A percentile compares a stretch with the other conserved stretches of the same genome.
Evolutionary conservation across 2,797 vertebrate genomes (phyloP).

Genomic region (Todus mexicanus): DNA sequence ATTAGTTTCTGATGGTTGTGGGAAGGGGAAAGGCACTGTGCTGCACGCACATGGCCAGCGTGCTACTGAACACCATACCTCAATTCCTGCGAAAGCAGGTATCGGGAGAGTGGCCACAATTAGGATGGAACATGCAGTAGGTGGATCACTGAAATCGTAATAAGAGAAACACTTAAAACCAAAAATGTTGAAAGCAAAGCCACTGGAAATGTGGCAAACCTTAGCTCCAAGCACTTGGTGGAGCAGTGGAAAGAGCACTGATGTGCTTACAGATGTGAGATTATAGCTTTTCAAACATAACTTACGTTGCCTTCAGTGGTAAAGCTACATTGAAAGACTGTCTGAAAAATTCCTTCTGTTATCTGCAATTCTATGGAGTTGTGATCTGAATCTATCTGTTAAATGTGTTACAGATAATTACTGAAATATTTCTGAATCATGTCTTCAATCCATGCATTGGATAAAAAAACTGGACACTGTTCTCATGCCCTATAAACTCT

Average conservation of each 20-base stretch:
- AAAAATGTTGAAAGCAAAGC: background rate
- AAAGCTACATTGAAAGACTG: background rate
- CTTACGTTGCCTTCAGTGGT: background rate
- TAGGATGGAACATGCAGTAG: background rate
- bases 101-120: background rate
- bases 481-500: background rate
- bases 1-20: background rate
- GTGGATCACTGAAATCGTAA: background rate
- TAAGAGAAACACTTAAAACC: background rate
- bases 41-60: background rate
- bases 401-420: background rate
- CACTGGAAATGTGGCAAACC: background rate
- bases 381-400: background rate
- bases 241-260: background rate
- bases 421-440: background rate
- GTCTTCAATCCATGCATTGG: background rate
- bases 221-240: background rate
- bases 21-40: background rate
- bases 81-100: background rate
- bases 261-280: background rate
- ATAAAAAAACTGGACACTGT: background rate
- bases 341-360: background rate
- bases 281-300: background rate
- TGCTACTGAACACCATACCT: fast-evolving
- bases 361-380: background rate